phyloP scores from a whole-genome alignment of 1,140 invertebrate species.

The Aculops lycopersici region DNA sequence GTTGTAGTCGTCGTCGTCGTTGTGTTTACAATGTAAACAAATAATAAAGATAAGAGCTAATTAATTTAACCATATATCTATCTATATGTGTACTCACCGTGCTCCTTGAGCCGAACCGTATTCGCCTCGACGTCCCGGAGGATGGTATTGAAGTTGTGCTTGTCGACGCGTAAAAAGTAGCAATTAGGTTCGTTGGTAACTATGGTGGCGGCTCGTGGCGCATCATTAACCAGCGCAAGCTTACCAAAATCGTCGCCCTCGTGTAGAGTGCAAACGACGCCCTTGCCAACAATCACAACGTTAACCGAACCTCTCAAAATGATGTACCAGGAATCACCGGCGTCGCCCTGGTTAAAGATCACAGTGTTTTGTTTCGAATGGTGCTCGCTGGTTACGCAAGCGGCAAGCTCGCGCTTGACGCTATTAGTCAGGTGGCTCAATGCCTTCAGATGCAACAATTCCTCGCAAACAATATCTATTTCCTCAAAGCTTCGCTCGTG shows the following conservation, averaged over 20 bases:
- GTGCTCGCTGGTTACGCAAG: conserved; percentile 44
- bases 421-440: conserved; percentile 45
- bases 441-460: conserved; percentile 44
- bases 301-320: conserved; percentile 49
- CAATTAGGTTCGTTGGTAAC: conserved; percentile 46
- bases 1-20: too few relatives aligned
- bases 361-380: conserved; percentile 26
- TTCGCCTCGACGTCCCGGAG: conserved; percentile 51
- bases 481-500: conserved; percentile 41
- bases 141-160: conserved; percentile 55
- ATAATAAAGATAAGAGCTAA: too few relatives aligned
- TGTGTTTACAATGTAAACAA: too few relatives aligned
- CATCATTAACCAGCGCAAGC: conserved; percentile 51
- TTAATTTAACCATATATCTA: too few relatives aligned
- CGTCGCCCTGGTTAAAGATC: conserved; percentile 65
- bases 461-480: conserved; percentile 49
- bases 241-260: conserved; percentile 67
- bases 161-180: conserved; percentile 51
- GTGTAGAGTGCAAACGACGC: conserved; percentile 41
- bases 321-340: conserved; percentile 61
- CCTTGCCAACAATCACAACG: conserved; percentile 54
- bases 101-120: conserved; percentile 50
- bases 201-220: conserved; percentile 51
- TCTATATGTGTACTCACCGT: conserved; percentile 33
- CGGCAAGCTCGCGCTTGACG: conserved; percentile 43